A percentile compares a stretch with the other conserved stretches of the same genome.
Evolutionary conservation across 2,797 vertebrate genomes (phyloP).

Genomic region (Paratrypauchen microcephalus): DNA sequence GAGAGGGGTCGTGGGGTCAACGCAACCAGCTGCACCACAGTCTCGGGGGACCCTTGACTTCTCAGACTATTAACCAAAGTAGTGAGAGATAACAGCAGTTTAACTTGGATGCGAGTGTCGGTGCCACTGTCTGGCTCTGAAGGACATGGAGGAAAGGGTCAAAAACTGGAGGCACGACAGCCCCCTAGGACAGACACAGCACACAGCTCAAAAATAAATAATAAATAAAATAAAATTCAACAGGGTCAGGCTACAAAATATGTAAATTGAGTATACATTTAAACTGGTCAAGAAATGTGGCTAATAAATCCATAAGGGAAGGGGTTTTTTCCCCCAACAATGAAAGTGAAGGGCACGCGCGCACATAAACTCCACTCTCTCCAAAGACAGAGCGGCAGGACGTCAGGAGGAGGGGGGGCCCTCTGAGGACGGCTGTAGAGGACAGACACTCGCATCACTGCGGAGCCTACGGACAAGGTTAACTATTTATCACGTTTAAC

Average conservation of each 20-base stretch:
- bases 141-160: constrained; percentile 38
- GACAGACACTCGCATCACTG: constrained; percentile 69
- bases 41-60: constrained; percentile 52
- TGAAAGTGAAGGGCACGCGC: constrained; percentile 58
- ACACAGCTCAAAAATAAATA: neutral
- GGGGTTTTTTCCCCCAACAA: constrained; percentile 14
- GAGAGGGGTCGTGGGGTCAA: constrained; percentile 59
- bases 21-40: constrained; percentile 68
- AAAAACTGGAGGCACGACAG: constrained; percentile 16
- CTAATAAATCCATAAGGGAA: neutral
- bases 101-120: constrained; percentile 53
- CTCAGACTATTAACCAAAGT: constrained; percentile 36
- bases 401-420: constrained; percentile 41
- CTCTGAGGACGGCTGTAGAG: constrained; percentile 54
- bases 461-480: constrained; percentile 52
- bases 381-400: constrained; percentile 64
- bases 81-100: constrained; percentile 30
- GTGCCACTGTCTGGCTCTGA: constrained; percentile 57
- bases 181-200: constrained; percentile 18
- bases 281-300: constrained; percentile 5
- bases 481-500: constrained; percentile 21
- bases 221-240: neutral
- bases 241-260: neutral
- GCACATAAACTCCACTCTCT: constrained; percentile 51
- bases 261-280: neutral